Evolutionary conservation across 2,888 invertebrate genomes (phyloP), one percentile per base, ranked within the genome.

Genomic region (Tachina fera): DNA sequence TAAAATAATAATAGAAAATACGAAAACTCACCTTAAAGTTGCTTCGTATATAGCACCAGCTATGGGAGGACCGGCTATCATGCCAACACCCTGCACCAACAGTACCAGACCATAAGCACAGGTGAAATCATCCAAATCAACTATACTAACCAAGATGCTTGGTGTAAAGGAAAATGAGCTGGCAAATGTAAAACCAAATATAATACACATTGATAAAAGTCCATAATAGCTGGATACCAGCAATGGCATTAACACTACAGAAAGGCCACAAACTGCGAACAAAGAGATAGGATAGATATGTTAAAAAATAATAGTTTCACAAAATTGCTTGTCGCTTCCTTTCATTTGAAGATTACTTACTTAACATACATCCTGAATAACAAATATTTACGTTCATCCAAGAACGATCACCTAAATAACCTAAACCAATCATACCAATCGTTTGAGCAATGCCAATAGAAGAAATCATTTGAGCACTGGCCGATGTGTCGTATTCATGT

Each of bases 91-190:
- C 93, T 98, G 98, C 84, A 97, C 96, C 77, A 98, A 93, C 89
- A 98, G 93, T 88, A 97, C 95, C 88, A 99, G 93, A 19, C 98
- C 98, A 92, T 98, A 99, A 14, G 98, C 98, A 87, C 96, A 96
- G 8, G 98, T 98, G 91, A 99, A 98, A 88, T 97, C 95, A 91
- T 98, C 97, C 91, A 98, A 93, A 8, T 98, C 97, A 49, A 98
- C 96, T 89, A 98, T 93, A 90, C 97, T 96, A 61, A 98, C 97
- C 88, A 98, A 93, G 89, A 99, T 95, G 89, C 97, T 96, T 0
- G 98, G 97, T 0, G 98, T 98, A 88, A 98, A 96, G 1, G 97
- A 96, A 92, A 97, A 98, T 84, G 96, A 97, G 88, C 97, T 98
- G 68, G 97, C 97, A 91, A 98, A 97, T 88, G 97, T 96, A 87